Evolutionary conservation across 2,888 invertebrate genomes (phyloP).

Genomic region (Lithophane ornitopus): DNA sequence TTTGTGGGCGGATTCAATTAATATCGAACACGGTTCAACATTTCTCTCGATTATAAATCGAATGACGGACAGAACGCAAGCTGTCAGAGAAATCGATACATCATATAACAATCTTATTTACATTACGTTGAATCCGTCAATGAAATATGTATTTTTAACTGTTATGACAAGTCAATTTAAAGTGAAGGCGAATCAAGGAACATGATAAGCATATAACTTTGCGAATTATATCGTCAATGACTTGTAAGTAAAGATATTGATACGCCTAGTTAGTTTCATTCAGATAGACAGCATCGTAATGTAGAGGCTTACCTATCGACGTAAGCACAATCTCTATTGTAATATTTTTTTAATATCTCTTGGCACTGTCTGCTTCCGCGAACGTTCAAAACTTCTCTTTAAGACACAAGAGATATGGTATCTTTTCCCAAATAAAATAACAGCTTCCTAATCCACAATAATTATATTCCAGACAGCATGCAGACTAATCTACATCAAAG

Average conservation of each 20-base stretch:
- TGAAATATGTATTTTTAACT: constrained; percentile 44
- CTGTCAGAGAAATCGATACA: constrained; percentile 53
- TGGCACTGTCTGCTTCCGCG: background rate
- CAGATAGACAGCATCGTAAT: background rate
- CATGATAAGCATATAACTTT: constrained; percentile 39
- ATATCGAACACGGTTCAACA: constrained; percentile 24
- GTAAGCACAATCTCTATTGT: background rate
- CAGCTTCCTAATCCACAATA: background rate
- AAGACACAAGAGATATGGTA: background rate
- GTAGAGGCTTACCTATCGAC: background rate
- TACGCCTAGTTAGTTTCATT: constrained; percentile 26
- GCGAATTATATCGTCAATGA: constrained; percentile 35
- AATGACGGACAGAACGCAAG: constrained; percentile 28
- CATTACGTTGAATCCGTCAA: constrained; percentile 14
- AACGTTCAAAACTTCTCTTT: background rate
- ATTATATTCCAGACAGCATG: background rate
- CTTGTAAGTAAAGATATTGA: constrained; percentile 22
- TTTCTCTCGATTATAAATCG: constrained; percentile 45
- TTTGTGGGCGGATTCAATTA: constrained; percentile 48
- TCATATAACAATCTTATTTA: constrained; percentile 41
- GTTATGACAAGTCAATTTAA: constrained; percentile 29
- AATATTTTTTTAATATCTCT: background rate
- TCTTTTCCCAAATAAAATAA: background rate
- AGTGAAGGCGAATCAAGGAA: constrained; percentile 14
- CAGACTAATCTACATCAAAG: constrained; percentile 9